Evolutionary conservation across 23 tunicate genomes (phyloP).

Genomic region (Corella eumyota): DNA sequence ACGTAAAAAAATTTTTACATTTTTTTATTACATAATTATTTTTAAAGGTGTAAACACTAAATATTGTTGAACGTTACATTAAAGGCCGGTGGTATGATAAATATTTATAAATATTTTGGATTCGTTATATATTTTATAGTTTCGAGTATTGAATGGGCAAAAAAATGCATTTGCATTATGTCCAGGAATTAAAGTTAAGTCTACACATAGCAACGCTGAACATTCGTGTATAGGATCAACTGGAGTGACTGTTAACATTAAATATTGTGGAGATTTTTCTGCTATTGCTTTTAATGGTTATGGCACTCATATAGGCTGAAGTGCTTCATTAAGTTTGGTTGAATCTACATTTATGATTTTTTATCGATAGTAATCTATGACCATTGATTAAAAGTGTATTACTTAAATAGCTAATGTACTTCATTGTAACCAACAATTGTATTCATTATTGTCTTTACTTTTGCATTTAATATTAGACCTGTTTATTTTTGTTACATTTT

Average conservation of each 20-base stretch:
- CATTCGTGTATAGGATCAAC: constrained; percentile 17
- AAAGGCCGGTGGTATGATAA: too few species aligned
- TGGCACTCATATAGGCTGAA: neutral
- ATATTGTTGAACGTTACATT: too few species aligned
- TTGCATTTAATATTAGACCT: too few species aligned
- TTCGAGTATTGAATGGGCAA: constrained; percentile 10
- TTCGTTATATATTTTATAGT: neutral
- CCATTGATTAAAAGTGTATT: too few species aligned
- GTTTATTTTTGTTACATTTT: too few species aligned
- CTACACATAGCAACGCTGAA: neutral
- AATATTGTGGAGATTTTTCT: constrained; percentile 24
- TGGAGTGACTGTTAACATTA: constrained; percentile 1
- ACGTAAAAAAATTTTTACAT: too few species aligned
- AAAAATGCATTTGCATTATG: constrained; percentile 13
- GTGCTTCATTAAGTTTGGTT: neutral
- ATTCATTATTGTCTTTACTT: too few species aligned
- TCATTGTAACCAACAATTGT: too few species aligned
- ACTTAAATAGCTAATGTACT: too few species aligned
- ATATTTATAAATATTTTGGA: neutral
- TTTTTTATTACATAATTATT: too few species aligned
- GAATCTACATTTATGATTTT: constrained; percentile 10
- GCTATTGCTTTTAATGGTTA: constrained; percentile 4
- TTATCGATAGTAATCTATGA: too few species aligned
- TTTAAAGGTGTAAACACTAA: too few species aligned
- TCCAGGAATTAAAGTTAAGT: constrained; percentile 16